Evolutionary conservation across 2,797 vertebrate genomes (phyloP).

Genomic region (Callimico goeldii): DNA sequence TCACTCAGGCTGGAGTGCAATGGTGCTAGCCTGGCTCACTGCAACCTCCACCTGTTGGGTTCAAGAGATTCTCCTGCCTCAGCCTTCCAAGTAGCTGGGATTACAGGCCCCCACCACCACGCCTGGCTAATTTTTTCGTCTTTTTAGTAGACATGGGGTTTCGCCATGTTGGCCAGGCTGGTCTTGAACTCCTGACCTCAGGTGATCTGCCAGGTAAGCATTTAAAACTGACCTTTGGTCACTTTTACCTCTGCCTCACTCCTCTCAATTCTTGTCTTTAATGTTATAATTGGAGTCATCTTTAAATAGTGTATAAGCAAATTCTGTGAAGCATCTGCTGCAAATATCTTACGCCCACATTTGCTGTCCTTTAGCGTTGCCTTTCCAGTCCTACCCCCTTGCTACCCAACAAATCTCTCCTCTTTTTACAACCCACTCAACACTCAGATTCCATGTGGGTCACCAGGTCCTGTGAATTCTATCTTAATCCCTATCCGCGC

Average conservation of each 20-base stretch:
- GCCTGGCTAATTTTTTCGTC: no score
- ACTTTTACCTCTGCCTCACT: neutral
- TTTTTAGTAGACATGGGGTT: no score
- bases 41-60: no score
- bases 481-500: neutral
- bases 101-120: fast-evolving
- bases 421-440: neutral
- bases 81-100: no score
- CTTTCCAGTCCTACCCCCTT: constrained; percentile 82
- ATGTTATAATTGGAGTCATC: neutral
- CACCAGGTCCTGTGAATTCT: neutral
- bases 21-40: no score
- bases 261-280: neutral
- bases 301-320: neutral
- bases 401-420: neutral
- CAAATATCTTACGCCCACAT: constrained; percentile 50
- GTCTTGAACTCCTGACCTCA: no score
- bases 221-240: neutral
- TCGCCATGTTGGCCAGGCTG: no score
- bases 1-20: no score
- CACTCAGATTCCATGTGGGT: neutral
- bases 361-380: constrained; percentile 88
- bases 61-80: no score
- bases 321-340: neutral
- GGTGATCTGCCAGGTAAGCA: no score